phyloP scores from a whole-genome alignment of 2,797 vertebrate genomes.

The Bovichtus diacanthus region DNA sequence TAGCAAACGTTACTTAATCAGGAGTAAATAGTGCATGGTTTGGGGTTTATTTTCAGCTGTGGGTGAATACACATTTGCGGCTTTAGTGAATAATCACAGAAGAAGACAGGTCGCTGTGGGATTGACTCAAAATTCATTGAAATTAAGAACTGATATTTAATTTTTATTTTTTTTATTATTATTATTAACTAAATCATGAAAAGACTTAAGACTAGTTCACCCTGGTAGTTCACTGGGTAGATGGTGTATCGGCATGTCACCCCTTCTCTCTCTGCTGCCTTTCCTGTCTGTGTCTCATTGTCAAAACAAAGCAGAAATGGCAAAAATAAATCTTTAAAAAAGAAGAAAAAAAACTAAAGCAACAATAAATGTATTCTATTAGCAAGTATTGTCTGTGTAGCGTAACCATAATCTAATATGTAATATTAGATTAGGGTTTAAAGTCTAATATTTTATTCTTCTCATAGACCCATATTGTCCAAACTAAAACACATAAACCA shows the following conservation, averaged over 20 bases:
- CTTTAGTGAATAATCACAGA: background rate
- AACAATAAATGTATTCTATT: background rate
- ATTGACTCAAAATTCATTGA: conserved; percentile 11
- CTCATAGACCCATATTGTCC: background rate
- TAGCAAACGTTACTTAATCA: background rate
- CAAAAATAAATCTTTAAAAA: too few species aligned
- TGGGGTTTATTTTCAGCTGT: background rate
- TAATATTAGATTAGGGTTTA: too few species aligned
- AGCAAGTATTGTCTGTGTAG: background rate
- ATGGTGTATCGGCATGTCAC: too few species aligned
- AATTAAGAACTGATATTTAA: too few species aligned
- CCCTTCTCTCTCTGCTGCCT: too few species aligned
- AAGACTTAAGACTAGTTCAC: too few species aligned
- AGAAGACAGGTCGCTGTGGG: background rate
- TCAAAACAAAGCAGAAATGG: too few species aligned
- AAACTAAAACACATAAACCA: background rate
- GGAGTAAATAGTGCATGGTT: background rate
- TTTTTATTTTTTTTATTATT: background rate
- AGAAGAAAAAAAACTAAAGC: too few species aligned
- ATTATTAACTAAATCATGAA: background rate
- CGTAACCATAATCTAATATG: background rate
- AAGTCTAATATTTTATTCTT: too few species aligned
- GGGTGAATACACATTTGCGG: background rate
- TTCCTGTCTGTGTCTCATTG: too few species aligned
- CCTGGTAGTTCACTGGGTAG: too few species aligned